Conservation (phyloP, 1,140 invertebrate species). For the Harpegnathos saltator region DNA sequence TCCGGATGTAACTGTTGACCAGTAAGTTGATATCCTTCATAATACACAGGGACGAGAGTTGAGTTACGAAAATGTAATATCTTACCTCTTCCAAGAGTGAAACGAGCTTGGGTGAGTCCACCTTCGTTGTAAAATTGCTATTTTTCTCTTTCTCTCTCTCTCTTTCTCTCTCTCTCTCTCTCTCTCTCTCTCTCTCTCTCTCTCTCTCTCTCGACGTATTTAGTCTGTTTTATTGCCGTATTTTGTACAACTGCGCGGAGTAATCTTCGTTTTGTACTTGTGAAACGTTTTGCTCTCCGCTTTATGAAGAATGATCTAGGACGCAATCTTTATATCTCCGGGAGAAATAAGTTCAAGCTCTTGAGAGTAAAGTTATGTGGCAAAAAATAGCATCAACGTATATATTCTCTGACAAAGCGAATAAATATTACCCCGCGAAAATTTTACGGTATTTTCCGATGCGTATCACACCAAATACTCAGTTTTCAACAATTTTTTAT, state of each 20-base stretch:
- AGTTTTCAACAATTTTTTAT: background rate
- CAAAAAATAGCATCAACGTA: no score
- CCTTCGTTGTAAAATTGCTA: background rate
- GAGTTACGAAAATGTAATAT: slow-evolving; percentile 12
- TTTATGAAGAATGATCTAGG: background rate
- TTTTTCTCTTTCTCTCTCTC: no score
- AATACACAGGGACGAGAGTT: background rate
- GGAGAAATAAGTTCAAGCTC: no score
- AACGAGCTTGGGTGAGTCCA: background rate
- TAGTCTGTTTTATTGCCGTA: background rate
- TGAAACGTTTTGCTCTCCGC: background rate
- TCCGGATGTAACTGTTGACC: slow-evolving; percentile 88
- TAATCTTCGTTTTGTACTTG: background rate
- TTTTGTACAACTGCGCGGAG: background rate
- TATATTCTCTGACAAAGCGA: background rate
- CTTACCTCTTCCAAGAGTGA: background rate
- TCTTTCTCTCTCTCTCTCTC: no score
- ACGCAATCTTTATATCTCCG: no score
- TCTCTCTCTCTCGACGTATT: background rate
- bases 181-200: no score
- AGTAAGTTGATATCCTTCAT: slow-evolving; percentile 78
- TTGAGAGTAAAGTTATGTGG: no score
- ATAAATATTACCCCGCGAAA: background rate
- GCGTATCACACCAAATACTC: background rate
- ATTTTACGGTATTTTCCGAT: background rate